These are phyloP conservation scores for Pyrgilauda ruficollis DNA, from an alignment of 2,113 vertebrate species.

Conservation along the genomic window DNA sequence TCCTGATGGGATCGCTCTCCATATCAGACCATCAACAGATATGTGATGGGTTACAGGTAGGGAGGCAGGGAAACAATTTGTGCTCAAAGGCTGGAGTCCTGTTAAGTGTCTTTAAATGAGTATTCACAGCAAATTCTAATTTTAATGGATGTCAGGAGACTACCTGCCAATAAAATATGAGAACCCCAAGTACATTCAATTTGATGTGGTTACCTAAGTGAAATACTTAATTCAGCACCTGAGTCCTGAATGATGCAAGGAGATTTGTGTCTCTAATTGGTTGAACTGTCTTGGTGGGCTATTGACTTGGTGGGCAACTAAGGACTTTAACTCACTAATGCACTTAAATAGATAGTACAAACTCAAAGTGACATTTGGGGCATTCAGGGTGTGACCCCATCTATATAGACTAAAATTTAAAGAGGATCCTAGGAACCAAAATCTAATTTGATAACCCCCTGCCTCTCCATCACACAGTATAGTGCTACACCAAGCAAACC, in stretches of 20 bases:
- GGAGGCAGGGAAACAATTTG: background rate
- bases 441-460: background rate
- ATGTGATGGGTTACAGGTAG: background rate
- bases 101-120: background rate
- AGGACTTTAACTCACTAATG: background rate
- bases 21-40: background rate
- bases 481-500: background rate
- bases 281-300: background rate
- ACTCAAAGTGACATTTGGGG: background rate
- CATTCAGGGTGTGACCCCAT: background rate
- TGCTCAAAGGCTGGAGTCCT: background rate
- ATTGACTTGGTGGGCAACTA: background rate
- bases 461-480: background rate
- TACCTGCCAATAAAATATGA: background rate
- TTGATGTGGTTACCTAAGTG: background rate
- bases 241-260: background rate
- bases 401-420: background rate
- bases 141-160: background rate
- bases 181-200: background rate
- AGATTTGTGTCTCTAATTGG: background rate
- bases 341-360: background rate
- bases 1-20: background rate
- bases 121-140: background rate
- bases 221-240: background rate
- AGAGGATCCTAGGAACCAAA: background rate